These are phyloP conservation scores for Neosilurus mollespiculum DNA, from an alignment of 2,797 vertebrate genomes.

Conservation along the genomic window DNA sequence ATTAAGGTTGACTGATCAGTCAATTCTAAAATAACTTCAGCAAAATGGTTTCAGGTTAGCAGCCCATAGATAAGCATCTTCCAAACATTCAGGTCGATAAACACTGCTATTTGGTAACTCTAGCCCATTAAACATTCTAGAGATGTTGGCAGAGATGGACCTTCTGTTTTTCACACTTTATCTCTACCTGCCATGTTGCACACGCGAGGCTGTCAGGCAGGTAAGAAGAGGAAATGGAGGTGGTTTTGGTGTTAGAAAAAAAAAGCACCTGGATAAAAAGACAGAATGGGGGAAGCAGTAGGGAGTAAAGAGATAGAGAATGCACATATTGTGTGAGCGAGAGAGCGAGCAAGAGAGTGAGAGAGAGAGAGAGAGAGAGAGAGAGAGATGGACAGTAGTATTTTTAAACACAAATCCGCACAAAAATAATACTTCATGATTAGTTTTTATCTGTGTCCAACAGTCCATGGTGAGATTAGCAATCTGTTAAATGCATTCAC, in stretches of 20 bases:
- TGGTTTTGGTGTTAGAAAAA: neutral
- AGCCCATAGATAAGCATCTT: constrained; percentile 17
- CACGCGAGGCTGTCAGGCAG: constrained; percentile 14
- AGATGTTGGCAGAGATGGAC: constrained; percentile 23
- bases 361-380: neutral
- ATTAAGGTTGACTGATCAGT: neutral
- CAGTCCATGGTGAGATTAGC: neutral
- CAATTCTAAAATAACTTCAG: constrained; percentile 12
- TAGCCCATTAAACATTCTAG: neutral
- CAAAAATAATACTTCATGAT: neutral
- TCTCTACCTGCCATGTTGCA: constrained; percentile 32
- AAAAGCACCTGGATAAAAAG: neutral
- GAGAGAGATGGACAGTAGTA: neutral
- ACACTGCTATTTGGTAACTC: neutral
- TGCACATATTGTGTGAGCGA: neutral
- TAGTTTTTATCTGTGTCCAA: neutral
- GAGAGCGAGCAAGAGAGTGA: neutral
- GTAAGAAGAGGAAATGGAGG: constrained; percentile 3
- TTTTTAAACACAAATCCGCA: neutral
- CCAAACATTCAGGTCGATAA: constrained; percentile 17
- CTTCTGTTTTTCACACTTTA: constrained; percentile 36
- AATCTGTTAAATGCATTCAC: no score
- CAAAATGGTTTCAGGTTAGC: neutral
- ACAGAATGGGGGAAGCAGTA: neutral
- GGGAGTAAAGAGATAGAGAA: neutral